phyloP scores from a whole-genome alignment of 2,888 invertebrate species.

The Philopedon plagiatum region DNA sequence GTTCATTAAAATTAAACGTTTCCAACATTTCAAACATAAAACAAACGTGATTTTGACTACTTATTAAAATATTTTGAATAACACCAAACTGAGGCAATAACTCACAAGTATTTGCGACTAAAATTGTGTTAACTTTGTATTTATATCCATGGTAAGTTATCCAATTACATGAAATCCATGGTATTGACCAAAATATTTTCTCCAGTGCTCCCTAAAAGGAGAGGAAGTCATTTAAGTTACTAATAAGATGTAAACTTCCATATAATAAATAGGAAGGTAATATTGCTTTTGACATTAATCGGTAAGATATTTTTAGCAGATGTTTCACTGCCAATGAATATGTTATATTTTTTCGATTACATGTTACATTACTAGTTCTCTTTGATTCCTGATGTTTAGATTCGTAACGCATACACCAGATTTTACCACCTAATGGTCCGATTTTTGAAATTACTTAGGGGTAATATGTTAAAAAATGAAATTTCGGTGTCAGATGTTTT shows the following conservation, averaged over 20 bases:
- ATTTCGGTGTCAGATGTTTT: neutral
- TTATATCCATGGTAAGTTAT: neutral
- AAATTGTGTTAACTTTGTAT: neutral
- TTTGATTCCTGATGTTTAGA: conserved; percentile 5
- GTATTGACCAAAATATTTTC: neutral
- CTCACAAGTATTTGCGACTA: neutral
- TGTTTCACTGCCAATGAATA: conserved; percentile 9
- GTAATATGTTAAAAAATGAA: neutral
- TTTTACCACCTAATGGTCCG: neutral
- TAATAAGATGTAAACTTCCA: neutral
- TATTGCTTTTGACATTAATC: neutral
- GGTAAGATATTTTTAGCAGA: neutral
- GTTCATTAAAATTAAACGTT: neutral
- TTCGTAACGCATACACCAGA: conserved; percentile 9
- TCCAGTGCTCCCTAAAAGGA: neutral
- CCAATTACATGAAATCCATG: conserved; percentile 2
- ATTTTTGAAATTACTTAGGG: neutral
- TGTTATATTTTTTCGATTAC: neutral
- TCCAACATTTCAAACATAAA: neutral
- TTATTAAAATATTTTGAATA: neutral
- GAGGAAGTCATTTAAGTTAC: neutral
- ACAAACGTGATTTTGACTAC: neutral
- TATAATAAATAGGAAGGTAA: neutral
- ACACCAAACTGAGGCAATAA: conserved; percentile 1
- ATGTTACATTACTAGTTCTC: conserved; percentile 1